phyloP scores from a whole-genome alignment of 2,888 invertebrate species.

The Chrysopilus asiliformis region DNA sequence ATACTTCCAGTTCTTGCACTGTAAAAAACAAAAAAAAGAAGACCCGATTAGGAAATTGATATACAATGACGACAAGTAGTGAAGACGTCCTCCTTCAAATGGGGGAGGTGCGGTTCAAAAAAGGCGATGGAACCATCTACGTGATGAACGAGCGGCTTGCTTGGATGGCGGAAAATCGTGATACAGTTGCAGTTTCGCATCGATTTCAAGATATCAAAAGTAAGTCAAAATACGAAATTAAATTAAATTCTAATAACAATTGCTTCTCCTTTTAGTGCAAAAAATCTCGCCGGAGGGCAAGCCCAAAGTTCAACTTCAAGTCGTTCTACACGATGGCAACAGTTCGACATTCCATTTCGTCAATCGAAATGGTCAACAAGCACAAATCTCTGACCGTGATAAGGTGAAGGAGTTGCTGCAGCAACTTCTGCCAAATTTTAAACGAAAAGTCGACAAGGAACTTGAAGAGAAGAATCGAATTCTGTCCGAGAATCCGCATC shows the following conservation, averaged over 20 bases:
- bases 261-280: conserved; percentile 52
- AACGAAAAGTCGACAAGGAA: conserved; percentile 80
- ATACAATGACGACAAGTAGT: conserved; percentile 66
- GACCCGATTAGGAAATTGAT: neutral
- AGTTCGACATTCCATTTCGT: conserved; percentile 97
- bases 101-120: conserved; percentile 85
- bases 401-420: conserved; percentile 85
- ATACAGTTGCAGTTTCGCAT: conserved; percentile 85
- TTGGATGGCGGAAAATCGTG: conserved; percentile 89
- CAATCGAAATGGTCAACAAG: conserved; percentile 67
- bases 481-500: conserved; percentile 75
- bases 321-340: conserved; percentile 84
- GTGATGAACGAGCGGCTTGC: conserved; percentile 92
- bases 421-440: conserved; percentile 83
- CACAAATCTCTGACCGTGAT: conserved; percentile 81
- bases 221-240: conserved; percentile 36
- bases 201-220: conserved; percentile 93
- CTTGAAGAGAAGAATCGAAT: conserved; percentile 83
- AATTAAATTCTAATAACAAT: neutral
- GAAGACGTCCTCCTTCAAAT: conserved; percentile 93
- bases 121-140: conserved; percentile 86
- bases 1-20: too few species aligned
- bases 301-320: conserved; percentile 94
- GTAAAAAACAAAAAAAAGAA: neutral
- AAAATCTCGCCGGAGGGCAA: conserved; percentile 96